Evolutionary conservation across 1,140 invertebrate genomes (phyloP).

Genomic region (Drosophila littoralis): DNA sequence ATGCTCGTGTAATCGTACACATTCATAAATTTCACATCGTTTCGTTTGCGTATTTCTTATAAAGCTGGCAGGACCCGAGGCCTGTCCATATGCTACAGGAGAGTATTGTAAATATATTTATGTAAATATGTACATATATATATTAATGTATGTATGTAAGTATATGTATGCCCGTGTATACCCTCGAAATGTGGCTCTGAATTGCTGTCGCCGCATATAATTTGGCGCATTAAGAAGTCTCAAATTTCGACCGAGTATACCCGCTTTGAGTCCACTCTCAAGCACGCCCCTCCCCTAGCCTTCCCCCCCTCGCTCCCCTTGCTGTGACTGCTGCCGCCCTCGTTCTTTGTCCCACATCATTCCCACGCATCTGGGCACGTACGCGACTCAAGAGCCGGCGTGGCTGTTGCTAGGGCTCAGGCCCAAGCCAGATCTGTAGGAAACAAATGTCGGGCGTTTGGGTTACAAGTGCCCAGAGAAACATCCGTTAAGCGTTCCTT

Average conservation of each 20-base stretch:
- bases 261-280: neutral
- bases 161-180: too few relatives aligned
- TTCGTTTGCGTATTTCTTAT: neutral
- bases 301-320: neutral
- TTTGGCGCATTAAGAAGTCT: slow-evolving; percentile 78
- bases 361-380: slow-evolving; percentile 82
- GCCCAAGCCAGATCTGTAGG: slow-evolving; percentile 42
- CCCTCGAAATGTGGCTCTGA: neutral
- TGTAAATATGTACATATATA: too few relatives aligned
- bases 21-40: slow-evolving; percentile 79
- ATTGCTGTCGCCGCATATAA: slow-evolving; percentile 67
- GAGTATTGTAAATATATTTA: neutral
- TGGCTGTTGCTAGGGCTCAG: slow-evolving; percentile 22
- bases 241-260: slow-evolving; percentile 58
- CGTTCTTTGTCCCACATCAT: slow-evolving; percentile 62
- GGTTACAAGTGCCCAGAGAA: slow-evolving; percentile 74
- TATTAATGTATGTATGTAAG: too few relatives aligned
- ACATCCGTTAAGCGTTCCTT: slow-evolving; percentile 78
- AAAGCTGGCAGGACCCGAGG: neutral
- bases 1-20: slow-evolving; percentile 34
- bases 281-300: neutral
- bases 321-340: slow-evolving; percentile 7
- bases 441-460: slow-evolving; percentile 77
- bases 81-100: slow-evolving; percentile 25
- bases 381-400: slow-evolving; percentile 57